Base-by-base conservation (phyloP, 2,113 vertebrate species). In the Neotoma lepida region DNA sequence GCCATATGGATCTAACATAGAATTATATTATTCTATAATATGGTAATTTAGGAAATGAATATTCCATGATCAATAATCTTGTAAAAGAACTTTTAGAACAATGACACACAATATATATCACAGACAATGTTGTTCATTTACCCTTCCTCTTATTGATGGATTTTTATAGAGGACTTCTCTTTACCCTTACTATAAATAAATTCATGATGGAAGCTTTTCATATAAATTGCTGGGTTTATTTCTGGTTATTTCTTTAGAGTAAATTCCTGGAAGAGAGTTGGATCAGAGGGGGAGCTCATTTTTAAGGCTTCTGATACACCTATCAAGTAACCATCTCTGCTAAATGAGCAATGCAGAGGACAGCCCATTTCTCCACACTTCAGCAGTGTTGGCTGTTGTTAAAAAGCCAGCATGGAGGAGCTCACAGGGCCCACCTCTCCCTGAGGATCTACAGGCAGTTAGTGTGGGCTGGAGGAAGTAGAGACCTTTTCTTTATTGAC, bases 201-300 rank as follows among this genome's bases (percentile, higher is more conserved):
- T 80, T 54, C 17, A 17, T 90, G 86, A 86, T 86, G 70, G 70
- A 70, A 76, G 22, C 70, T 84, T 94, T 95, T 96, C 64, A 49
- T 66, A 71, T 91, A 95, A 96, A 97, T 95, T 86, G 41, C 78
- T 81, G 71, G 41, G 84, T 86, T 46, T 4, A 14, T 61, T 76
- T 95, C 87, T 95, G 88, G 56, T 92, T 88, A 87, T 95, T 88
- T 90, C 68, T n/a, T 92, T 87, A 92, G 64, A 91, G 89, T 64
- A 80, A 93, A 93, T 96, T 95, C 61, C 90, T 95, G 56, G 56
- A 90, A 85, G 66, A 76, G 88, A 74, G 56, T 89, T 92, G 44
- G 49, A 74, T 94, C 68, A 88, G 46, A 70, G 8, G 6, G 41
- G 30, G 51, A 80, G 14, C 28, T 46, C 41, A 87, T 44, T 73